Conservation (phyloP, 2,113 vertebrate species). For the Xiphias gladius region DNA sequence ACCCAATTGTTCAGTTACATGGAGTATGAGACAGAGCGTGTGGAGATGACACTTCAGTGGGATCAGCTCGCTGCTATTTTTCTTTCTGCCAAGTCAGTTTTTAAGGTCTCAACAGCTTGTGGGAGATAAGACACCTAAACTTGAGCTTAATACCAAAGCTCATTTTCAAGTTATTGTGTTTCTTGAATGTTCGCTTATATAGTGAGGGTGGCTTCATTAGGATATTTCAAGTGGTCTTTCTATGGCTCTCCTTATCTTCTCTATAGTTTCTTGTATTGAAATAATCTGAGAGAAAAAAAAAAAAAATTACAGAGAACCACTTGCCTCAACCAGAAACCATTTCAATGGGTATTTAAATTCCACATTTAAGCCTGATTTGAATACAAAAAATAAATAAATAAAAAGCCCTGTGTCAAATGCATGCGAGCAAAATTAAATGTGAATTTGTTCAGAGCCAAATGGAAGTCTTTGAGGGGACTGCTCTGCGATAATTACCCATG, state of each 20-base stretch:
- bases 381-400: slow-evolving; percentile 53
- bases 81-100: slow-evolving; percentile 79
- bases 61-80: slow-evolving; percentile 66
- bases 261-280: slow-evolving; percentile 35
- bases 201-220: slow-evolving; percentile 54
- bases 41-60: slow-evolving; percentile 56
- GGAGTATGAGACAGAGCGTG: slow-evolving; percentile 48
- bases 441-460: slow-evolving; percentile 74
- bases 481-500: slow-evolving; percentile 76
- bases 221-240: slow-evolving; percentile 35
- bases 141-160: slow-evolving; percentile 71
- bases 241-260: slow-evolving; percentile 25
- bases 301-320: slow-evolving; percentile 29
- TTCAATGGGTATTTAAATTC: slow-evolving; percentile 69
- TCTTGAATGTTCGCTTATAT: slow-evolving; percentile 46
- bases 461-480: slow-evolving; percentile 60
- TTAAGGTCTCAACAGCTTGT: slow-evolving; percentile 70
- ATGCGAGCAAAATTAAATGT: slow-evolving; percentile 72
- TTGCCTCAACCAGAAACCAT: slow-evolving; percentile 43
- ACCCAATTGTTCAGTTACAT: slow-evolving; percentile 81
- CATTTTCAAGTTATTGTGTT: slow-evolving; percentile 77
- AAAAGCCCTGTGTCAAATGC: slow-evolving; percentile 64
- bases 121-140: slow-evolving; percentile 79
- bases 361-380: slow-evolving; percentile 66
- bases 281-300: slow-evolving; percentile 35